Evolutionary conservation across 2,113 vertebrate genomes (phyloP).

Genomic region (Caretta caretta): DNA sequence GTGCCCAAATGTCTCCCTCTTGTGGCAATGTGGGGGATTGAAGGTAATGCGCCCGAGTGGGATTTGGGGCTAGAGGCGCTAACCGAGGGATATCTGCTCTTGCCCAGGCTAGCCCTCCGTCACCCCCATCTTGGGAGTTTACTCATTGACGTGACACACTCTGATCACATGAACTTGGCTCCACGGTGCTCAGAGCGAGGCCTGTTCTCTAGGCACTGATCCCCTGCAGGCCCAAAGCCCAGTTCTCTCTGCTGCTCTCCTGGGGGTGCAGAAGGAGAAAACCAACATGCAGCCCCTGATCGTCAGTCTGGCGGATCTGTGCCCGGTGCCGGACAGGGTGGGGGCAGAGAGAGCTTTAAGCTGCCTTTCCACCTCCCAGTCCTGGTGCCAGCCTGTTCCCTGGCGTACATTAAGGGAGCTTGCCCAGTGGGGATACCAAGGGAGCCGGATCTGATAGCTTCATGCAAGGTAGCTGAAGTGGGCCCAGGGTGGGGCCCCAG

Average conservation of each 20-base stretch:
- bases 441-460: rapidly evolving
- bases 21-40: background rate
- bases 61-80: background rate
- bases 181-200: background rate
- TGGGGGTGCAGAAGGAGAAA: slow-evolving; percentile 2
- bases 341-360: background rate
- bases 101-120: background rate
- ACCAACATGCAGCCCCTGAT: background rate
- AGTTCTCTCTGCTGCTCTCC: background rate
- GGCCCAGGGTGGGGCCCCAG: background rate
- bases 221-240: background rate
- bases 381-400: background rate
- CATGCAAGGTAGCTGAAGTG: background rate
- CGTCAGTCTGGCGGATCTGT: background rate
- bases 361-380: background rate
- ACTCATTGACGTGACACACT: background rate
- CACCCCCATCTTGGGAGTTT: background rate
- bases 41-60: background rate
- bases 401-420: background rate
- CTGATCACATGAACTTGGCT: background rate
- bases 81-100: background rate
- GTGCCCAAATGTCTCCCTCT: background rate
- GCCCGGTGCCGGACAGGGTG: background rate
- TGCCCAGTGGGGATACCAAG: background rate
- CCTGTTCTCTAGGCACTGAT: background rate